phyloP scores from a whole-genome alignment of 2,797 vertebrate species.

The Remorina albescens region DNA sequence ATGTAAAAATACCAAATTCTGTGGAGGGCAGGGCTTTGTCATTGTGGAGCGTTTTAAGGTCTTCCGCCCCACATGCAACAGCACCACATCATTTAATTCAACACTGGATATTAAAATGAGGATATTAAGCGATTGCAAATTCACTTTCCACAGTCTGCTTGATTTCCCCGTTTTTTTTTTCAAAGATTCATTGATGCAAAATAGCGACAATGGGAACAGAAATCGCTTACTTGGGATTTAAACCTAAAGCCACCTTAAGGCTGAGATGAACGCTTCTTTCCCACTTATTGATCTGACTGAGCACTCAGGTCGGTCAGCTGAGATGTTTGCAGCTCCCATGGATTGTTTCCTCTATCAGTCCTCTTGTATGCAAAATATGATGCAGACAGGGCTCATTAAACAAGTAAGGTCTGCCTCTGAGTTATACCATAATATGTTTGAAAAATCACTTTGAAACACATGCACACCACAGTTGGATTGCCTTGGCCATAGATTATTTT shows the following conservation, averaged over 20 bases:
- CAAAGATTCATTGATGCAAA: constrained; percentile 10
- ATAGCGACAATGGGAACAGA: neutral
- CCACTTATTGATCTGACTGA: constrained; percentile 81
- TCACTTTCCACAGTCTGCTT: neutral
- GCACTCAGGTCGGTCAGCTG: constrained; percentile 77
- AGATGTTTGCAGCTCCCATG: constrained; percentile 60
- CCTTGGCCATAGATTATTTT: too few relatives aligned
- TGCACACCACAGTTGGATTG: neutral
- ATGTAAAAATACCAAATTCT: constrained; percentile 52
- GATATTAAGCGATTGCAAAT: constrained; percentile 1
- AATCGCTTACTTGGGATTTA: constrained; percentile 27
- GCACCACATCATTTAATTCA: constrained; percentile 2
- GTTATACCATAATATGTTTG: neutral
- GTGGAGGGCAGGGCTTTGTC: constrained; percentile 82
- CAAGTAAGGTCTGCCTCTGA: neutral
- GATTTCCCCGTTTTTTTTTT: neutral
- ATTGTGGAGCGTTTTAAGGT: constrained; percentile 79
- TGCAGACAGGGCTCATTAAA: constrained; percentile 40
- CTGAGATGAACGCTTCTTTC: constrained; percentile 66
- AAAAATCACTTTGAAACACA: constrained; percentile 9
- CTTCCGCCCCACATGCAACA: constrained; percentile 42
- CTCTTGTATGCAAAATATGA: constrained; percentile 49
- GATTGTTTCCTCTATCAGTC: constrained; percentile 51
- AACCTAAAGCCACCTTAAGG: constrained; percentile 79
- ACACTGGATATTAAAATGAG: neutral